phyloP scores from a whole-genome alignment of 2,888 invertebrate genomes.

The Galerucella calmariensis region DNA sequence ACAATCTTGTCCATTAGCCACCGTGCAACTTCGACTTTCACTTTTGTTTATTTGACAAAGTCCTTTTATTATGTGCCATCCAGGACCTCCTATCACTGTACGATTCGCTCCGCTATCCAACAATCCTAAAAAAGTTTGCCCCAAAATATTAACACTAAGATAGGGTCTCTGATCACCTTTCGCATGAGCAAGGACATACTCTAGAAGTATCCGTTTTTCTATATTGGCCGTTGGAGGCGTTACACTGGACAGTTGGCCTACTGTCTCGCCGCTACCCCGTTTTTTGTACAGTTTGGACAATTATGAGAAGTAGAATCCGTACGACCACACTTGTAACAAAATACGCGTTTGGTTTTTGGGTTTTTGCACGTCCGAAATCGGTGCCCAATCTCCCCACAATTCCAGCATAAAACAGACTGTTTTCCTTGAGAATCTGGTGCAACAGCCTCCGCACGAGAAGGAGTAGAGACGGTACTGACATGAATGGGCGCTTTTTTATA shows the following conservation, averaged over 20 bases:
- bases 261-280: no score
- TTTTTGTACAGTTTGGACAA: no score
- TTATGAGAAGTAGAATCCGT: no score
- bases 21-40: neutral
- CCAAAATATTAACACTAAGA: neutral
- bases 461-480: neutral
- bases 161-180: no score
- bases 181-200: no score
- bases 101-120: conserved; percentile 17
- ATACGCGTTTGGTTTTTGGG: no score
- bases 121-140: neutral
- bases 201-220: neutral
- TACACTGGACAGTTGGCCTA: no score
- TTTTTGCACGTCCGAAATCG: no score
- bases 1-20: conserved; percentile 19
- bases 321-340: no score
- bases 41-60: neutral
- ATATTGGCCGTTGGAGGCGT: neutral
- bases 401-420: no score
- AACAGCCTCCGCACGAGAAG: neutral
- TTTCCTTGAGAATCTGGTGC: no score
- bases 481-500: neutral
- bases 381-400: no score
- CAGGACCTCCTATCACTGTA: neutral
- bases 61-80: neutral